A percentile compares a stretch with the other conserved stretches of the same genome.
phyloP scores from a whole-genome alignment of 2,888 invertebrate genomes.

The Heliconius sara region DNA sequence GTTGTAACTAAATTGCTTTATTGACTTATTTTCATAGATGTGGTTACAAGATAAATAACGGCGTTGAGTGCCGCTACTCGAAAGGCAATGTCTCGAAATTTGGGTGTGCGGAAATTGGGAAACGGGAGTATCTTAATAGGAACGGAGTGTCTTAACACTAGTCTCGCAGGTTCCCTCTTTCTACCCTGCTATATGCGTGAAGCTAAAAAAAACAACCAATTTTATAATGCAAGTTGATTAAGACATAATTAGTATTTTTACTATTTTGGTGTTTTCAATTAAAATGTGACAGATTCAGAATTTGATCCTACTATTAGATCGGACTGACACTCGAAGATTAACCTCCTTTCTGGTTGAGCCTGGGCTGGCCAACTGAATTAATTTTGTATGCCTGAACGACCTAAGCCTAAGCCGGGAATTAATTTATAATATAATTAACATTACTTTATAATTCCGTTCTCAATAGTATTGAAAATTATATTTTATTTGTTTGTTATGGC shows the following conservation, averaged over 20 bases:
- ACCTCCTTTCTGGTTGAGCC: conserved; percentile 27
- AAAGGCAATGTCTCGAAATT: neutral
- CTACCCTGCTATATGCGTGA: too few relatives aligned
- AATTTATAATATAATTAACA: conserved; percentile 24
- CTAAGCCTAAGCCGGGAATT: conserved; percentile 7
- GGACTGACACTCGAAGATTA: conserved; percentile 39
- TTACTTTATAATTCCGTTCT: conserved; percentile 2
- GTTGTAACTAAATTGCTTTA: neutral
- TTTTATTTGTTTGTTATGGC: conserved; percentile 1
- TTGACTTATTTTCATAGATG: neutral
- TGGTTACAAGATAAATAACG: neutral
- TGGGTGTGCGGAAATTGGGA: neutral
- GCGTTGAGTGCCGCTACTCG: neutral
- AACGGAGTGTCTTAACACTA: too few relatives aligned
- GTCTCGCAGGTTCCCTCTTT: too few relatives aligned
- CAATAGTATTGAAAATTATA: conserved; percentile 4
- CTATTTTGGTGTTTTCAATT: conserved; percentile 8
- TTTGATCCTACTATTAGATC: conserved; percentile 36
- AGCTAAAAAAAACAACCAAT: neutral
- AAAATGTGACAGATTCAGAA: conserved; percentile 29
- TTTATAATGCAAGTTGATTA: neutral
- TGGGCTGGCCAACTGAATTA: conserved; percentile 22
- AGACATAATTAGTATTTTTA: neutral
- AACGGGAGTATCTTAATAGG: too few relatives aligned
- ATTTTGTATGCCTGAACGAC: conserved; percentile 4